Conservation (phyloP, 1,140 invertebrate genomes). For the Drosophila prosaltans region DNA sequence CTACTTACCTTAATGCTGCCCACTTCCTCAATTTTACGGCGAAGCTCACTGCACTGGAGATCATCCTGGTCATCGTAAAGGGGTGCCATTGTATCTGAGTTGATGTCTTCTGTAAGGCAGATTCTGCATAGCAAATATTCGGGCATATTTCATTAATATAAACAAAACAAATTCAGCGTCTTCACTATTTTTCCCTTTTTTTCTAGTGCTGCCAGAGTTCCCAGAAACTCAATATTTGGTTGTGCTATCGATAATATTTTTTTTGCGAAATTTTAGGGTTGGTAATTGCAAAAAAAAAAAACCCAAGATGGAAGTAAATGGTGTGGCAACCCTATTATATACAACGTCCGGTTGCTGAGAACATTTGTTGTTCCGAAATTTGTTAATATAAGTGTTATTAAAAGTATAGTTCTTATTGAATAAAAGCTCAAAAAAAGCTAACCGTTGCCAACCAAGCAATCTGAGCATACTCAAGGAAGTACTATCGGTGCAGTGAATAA, state of each 20-base stretch:
- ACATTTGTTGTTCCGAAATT: slow-evolving; percentile 1
- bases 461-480: neutral
- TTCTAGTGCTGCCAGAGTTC: neutral
- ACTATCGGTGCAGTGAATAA: neutral
- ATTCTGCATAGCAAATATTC: slow-evolving; percentile 75
- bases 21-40: slow-evolving; percentile 72
- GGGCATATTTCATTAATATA: slow-evolving; percentile 53
- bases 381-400: neutral
- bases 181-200: neutral
- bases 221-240: neutral
- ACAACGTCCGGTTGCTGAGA: neutral
- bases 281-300: neutral
- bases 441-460: neutral
- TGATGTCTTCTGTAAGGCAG: slow-evolving; percentile 70
- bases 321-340: neutral
- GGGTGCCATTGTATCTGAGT: slow-evolving; percentile 63
- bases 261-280: neutral
- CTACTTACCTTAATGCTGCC: slow-evolving; percentile 67
- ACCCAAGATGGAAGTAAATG: neutral
- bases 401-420: neutral
- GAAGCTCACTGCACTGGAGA: slow-evolving; percentile 58
- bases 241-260: neutral
- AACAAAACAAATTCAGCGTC: slow-evolving; percentile 16
- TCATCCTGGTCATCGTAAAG: slow-evolving; percentile 63
- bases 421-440: neutral